Base-by-base conservation (phyloP, 2,888 invertebrate genomes). In the Phyllotreta striolata region DNA sequence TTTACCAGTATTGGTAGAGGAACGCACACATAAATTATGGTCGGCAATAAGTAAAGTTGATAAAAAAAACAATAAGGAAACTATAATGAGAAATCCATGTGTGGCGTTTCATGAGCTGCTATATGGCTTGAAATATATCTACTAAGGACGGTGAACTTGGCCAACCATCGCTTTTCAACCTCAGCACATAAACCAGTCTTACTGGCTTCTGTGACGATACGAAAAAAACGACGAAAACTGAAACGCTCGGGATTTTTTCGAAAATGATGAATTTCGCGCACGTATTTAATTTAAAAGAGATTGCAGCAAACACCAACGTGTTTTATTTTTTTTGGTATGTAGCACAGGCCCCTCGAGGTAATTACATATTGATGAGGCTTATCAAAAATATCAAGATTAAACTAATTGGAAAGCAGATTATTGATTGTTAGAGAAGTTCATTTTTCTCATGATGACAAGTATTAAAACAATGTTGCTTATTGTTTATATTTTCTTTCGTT, bases 71-170 rank as follows among this genome's bases (percentile, higher is more conserved):
- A 63, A 62, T 64, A 64, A 67, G 70, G 71, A 74, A 73, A 73
- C 71, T 70, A 72, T 76, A 77, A 76, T 75, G 77, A 75, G 74
- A 74, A 74, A 74, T 73, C 72, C 76, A 70, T 72, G 73, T 74
- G 76, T 77, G 73, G 72, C 71, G 70, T 71, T 74, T 74, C 74
- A 76, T 76, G 77, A 75, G 77, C 76, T 74, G 74, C 72, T 69
- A 74, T 74, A 13, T 74, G 75, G 75, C 74, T 76, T 79, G 76
- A 79, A 78, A 79, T 79, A 78, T 79, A 78, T 24, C 24, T 78
- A 77, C 74, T 70, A 78, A 71, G 78, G 79, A 76, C 78, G 78
- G 73, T 79, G 79, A 79, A 80, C 76, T 69, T 72, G 66, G 58
- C 64, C 39, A 13, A 14, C 46, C 38, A 34, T 49, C 10, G 14